These are phyloP conservation scores for Lipotes vexillifer DNA, from an alignment of 2,113 vertebrate genomes.

Conservation along the genomic window DNA sequence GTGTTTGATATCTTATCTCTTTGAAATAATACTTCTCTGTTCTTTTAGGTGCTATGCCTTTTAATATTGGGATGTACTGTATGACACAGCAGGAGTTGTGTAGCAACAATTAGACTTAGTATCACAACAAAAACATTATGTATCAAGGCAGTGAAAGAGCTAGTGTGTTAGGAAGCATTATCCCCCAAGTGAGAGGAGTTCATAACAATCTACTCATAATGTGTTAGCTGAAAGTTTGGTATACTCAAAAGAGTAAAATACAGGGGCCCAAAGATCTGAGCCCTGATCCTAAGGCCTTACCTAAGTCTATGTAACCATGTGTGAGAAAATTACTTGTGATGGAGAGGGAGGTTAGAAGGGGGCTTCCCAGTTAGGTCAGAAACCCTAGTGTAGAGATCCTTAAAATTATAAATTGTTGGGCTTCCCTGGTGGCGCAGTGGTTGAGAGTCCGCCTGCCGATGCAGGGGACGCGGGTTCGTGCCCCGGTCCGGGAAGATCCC, in stretches of 20 bases:
- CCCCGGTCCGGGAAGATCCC: no score
- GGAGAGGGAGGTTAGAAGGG: accelerated
- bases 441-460: no score
- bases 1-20: neutral
- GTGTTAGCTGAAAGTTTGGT: neutral
- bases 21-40: neutral
- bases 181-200: neutral
- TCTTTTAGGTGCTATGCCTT: neutral
- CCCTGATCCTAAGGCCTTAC: neutral
- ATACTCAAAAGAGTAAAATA: neutral
- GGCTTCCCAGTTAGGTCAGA: neutral
- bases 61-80: neutral
- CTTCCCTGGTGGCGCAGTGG: no score
- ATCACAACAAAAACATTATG: neutral
- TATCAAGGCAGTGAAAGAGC: neutral
- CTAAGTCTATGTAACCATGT: neutral
- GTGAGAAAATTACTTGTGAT: neutral
- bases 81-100: neutral
- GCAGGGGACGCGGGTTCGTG: no score
- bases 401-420: neutral
- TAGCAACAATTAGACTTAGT: neutral
- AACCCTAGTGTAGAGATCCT: neutral
- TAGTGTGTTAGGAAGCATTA: neutral
- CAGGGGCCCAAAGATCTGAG: neutral
- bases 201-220: neutral